These are phyloP conservation scores for Epinotia bilunana DNA, from an alignment of 2,888 invertebrate genomes.

Conservation along the genomic window DNA sequence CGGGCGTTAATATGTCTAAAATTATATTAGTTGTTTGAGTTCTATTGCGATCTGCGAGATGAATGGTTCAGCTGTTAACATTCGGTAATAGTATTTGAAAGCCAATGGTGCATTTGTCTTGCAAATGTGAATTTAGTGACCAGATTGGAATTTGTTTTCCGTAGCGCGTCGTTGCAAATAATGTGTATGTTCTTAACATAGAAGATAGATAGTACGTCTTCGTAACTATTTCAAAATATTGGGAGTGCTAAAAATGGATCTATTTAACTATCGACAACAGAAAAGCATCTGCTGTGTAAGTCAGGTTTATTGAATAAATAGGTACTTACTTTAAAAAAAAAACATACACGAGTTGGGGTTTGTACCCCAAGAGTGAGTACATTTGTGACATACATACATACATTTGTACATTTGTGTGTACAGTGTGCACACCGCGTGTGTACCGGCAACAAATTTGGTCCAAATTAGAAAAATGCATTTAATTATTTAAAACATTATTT, in stretches of 20 bases:
- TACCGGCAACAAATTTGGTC: too few relatives aligned
- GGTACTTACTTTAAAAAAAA: too few relatives aligned
- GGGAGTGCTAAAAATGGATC: neutral
- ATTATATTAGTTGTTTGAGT: slow-evolving; percentile 1
- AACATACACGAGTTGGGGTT: too few relatives aligned
- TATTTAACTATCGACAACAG: too few relatives aligned
- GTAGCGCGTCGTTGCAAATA: neutral
- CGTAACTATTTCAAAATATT: neutral
- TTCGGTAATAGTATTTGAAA: slow-evolving; percentile 8
- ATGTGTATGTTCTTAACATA: neutral
- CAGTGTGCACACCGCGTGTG: too few relatives aligned
- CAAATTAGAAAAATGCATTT: too few relatives aligned
- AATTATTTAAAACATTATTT: too few relatives aligned
- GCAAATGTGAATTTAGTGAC: neutral
- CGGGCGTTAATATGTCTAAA: slow-evolving; percentile 17
- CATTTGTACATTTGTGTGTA: too few relatives aligned
- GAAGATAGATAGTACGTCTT: neutral
- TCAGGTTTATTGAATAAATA: too few relatives aligned
- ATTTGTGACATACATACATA: too few relatives aligned
- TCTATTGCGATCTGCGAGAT: neutral
- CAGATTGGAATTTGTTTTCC: neutral
- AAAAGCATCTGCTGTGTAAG: too few relatives aligned
- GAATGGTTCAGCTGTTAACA: slow-evolving; percentile 1
- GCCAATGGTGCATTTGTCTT: slow-evolving; percentile 5
- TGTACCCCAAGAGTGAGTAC: too few relatives aligned